Base-by-base conservation (phyloP, 2,113 vertebrate species). In the Epinephelus fuscoguttatus region DNA sequence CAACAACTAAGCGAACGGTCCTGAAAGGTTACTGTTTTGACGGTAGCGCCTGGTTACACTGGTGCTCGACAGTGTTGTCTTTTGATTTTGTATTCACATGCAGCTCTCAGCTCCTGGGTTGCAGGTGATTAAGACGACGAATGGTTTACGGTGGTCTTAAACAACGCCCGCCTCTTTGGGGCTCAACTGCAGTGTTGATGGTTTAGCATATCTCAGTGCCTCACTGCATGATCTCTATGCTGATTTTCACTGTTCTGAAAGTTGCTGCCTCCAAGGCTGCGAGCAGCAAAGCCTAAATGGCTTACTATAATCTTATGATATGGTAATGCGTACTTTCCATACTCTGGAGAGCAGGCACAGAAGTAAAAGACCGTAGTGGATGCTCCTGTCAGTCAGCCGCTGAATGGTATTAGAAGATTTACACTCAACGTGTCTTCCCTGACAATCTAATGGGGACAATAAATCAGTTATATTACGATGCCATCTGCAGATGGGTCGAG, bases 231-330 rank as follows among this genome's bases (percentile, higher is more conserved):
- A 86, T 88, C 69, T 75, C 75, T 40, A 72, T 66, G 85, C 73
- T 72, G 82, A 86, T 81, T 86, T 75, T 80, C 21, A 56, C 52
- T 68, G 19, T 68, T 70, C 50, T 84, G 47, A 45, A 81, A 82
- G 69, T 74, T 75, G 42, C 53, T 82, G 73, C 82, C 67, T 78
- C 42, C 23, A 57, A 75, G 60, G 66, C 76, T 57, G 73, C 2
- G 13, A 76, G 37, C 60, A 63, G 75, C 49, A 71, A 70, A 84
- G 78, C 71, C 56, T 79, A 78, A 90, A 89, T 53, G 70, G 81
- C 84, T 91, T 84, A 90, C 55, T 75, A 59, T 89, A 88, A 90
- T 88, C 86, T 78, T 64, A 89, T 87, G 68, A 87, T 84, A 84
- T 81, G 88, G 72, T 88, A 89, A 88, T 88, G 84, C 64, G 61